These are phyloP conservation scores for Brachynemurus nebulosus DNA, from an alignment of 2,888 invertebrate species.

Conservation along the genomic window DNA sequence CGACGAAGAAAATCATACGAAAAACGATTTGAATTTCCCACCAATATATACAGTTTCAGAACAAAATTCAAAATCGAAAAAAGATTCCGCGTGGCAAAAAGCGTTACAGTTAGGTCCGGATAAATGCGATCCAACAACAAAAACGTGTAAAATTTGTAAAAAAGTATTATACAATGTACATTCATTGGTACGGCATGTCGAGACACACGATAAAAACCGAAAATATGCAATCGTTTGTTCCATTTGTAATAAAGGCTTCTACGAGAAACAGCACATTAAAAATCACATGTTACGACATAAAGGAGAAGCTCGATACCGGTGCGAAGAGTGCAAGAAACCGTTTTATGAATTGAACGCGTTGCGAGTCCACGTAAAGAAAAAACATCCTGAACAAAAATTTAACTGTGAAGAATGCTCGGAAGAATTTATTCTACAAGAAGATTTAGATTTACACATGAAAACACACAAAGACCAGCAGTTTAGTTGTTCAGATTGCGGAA, in stretches of 20 bases:
- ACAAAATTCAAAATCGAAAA: neutral
- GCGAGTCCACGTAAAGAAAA: neutral
- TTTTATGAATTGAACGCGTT: neutral
- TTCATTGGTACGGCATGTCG: conserved; percentile 6
- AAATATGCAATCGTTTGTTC: conserved; percentile 28
- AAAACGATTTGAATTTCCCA: neutral
- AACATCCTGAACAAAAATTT: neutral
- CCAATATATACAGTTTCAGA: neutral
- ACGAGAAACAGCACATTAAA: conserved; percentile 33
- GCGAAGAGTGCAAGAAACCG: conserved; percentile 3
- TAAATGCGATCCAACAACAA: conserved; percentile 5
- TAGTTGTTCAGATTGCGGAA: neutral
- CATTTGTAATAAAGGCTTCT: conserved; percentile 33
- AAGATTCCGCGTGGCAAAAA: conserved; percentile 3
- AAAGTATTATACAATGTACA: conserved; percentile 4
- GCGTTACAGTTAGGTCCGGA: conserved; percentile 6
- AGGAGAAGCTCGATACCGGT: conserved; percentile 4
- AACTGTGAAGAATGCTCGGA: neutral
- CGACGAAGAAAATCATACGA: neutral
- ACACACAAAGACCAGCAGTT: neutral
- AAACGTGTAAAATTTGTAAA: conserved; percentile 7
- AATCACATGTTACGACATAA: conserved; percentile 34
- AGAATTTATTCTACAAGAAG: neutral
- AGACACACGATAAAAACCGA: conserved; percentile 5
- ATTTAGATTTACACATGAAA: neutral